Evolutionary conservation across 2,797 vertebrate genomes (phyloP).

Genomic region (Sibirionetta formosa): DNA sequence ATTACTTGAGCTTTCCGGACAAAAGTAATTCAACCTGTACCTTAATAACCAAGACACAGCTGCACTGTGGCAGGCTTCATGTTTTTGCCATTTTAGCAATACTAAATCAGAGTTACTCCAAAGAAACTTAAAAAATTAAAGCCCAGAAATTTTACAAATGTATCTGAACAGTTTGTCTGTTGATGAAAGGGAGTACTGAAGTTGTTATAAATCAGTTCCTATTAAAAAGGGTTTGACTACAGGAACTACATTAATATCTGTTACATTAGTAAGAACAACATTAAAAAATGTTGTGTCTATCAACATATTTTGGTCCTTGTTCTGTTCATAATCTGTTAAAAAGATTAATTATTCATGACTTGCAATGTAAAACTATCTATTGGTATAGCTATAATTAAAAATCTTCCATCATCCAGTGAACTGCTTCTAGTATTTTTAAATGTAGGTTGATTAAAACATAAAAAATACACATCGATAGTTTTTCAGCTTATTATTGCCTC

Average conservation of each 20-base stretch:
- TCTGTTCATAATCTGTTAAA: background rate
- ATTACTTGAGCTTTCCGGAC: background rate
- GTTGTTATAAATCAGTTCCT: background rate
- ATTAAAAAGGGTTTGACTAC: background rate
- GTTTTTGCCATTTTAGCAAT: background rate
- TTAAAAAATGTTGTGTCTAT: background rate
- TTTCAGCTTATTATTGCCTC: background rate
- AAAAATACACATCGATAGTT: background rate
- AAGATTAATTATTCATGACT: background rate
- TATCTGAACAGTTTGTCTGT: background rate
- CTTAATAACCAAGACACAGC: background rate
- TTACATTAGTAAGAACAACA: background rate
- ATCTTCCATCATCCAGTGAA: background rate
- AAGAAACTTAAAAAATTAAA: background rate
- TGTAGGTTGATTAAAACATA: background rate
- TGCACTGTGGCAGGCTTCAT: background rate
- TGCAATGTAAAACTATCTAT: background rate
- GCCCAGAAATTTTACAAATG: rapidly evolving
- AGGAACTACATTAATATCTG: background rate
- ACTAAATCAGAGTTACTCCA: background rate
- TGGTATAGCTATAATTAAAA: background rate
- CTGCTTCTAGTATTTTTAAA: background rate
- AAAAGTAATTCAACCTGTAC: background rate
- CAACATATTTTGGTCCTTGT: background rate
- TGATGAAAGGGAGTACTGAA: background rate